Evolutionary conservation across 2,797 vertebrate genomes (phyloP).

Genomic region (Ambastaia sidthimunki): DNA sequence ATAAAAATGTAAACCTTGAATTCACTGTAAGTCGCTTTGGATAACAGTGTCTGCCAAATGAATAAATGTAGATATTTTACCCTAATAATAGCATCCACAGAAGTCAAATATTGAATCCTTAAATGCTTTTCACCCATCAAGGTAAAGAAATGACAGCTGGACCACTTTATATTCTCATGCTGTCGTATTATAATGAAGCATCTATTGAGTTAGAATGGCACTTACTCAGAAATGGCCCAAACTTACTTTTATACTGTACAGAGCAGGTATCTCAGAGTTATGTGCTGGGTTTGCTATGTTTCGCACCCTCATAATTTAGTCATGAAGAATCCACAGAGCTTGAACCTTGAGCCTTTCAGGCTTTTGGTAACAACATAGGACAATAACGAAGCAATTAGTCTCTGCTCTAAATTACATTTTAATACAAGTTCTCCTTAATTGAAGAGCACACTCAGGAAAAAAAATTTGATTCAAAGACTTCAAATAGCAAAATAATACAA

Average conservation of each 20-base stretch:
- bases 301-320: background rate
- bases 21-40: too few species aligned
- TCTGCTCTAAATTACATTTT: too few species aligned
- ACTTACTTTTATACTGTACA: background rate
- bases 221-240: too few species aligned
- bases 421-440: too few species aligned
- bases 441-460: too few species aligned
- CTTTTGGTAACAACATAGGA: background rate
- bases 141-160: slow-evolving; percentile 23
- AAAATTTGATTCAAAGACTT: background rate
- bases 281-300: background rate
- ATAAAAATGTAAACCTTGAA: too few species aligned
- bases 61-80: too few species aligned
- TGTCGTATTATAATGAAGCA: slow-evolving; percentile 1
- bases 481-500: background rate
- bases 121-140: slow-evolving; percentile 5
- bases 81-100: too few species aligned
- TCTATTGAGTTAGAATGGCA: background rate
- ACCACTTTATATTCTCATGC: slow-evolving; percentile 11
- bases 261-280: background rate
- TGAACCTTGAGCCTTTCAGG: background rate
- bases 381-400: too few species aligned
- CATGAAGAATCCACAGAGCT: background rate
- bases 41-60: too few species aligned
- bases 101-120: background rate